Evolutionary conservation across 2,888 invertebrate species (phyloP).

Genomic region (Acheta domesticus): DNA sequence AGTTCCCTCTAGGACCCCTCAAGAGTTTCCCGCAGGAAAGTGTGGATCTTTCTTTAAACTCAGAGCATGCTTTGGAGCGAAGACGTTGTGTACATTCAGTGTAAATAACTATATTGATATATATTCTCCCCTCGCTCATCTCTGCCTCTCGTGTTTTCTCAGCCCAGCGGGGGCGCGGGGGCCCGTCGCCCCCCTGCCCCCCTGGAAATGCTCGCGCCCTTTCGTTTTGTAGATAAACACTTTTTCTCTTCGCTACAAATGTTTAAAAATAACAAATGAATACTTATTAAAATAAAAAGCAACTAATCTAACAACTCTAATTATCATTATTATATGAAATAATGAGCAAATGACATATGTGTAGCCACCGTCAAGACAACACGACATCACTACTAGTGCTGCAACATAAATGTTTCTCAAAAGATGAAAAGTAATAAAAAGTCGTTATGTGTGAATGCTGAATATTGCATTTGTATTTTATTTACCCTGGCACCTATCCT

Average conservation of each 20-base stretch:
- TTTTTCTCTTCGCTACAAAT: constrained; percentile 18
- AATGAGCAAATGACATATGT: constrained; percentile 18
- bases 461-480: not conserved
- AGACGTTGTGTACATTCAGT: not conserved
- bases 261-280: constrained; percentile 18
- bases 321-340: constrained; percentile 18
- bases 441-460: constrained; percentile 18
- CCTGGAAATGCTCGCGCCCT: constrained; percentile 11
- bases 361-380: constrained; percentile 18
- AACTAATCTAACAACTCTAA: constrained; percentile 18
- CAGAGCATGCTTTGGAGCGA: not conserved
- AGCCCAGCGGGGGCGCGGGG: not conserved
- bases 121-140: constrained; percentile 3
- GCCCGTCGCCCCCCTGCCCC: not conserved
- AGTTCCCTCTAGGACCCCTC: not conserved
- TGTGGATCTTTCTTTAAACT: too few relatives aligned
- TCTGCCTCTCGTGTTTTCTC: not conserved
- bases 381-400: constrained; percentile 18
- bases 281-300: constrained; percentile 18
- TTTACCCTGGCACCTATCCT: not conserved
- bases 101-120: not conserved
- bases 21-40: not conserved
- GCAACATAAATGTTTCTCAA: not conserved
- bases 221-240: constrained; percentile 3
- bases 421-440: constrained; percentile 4